Evolutionary conservation across 2,113 vertebrate genomes (phyloP).

Genomic region (Megaceryle maxima): DNA sequence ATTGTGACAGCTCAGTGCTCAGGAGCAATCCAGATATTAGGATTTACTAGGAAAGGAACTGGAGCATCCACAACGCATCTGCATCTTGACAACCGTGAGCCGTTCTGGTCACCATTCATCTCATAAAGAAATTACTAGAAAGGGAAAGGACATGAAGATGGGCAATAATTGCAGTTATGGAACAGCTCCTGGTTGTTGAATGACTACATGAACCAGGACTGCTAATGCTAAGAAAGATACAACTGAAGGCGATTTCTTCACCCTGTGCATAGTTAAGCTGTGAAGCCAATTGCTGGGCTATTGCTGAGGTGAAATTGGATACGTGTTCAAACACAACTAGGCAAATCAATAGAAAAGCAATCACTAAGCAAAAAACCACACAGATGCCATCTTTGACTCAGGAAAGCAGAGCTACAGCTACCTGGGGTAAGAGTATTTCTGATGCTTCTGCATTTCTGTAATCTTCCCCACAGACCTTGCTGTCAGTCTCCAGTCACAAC

Average conservation of each 20-base stretch:
- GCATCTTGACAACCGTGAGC: neutral
- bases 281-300: neutral
- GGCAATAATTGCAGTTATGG: neutral
- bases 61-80: neutral
- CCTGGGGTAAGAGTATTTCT: neutral
- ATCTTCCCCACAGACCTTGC: neutral
- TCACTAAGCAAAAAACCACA: neutral
- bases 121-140: neutral
- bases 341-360: neutral
- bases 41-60: neutral
- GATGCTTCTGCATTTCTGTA: neutral
- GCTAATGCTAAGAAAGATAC: neutral
- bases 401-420: neutral
- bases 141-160: neutral
- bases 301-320: neutral
- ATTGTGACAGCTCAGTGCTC: neutral
- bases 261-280: neutral
- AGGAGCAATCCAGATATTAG: neutral
- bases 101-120: neutral
- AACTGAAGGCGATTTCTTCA: neutral
- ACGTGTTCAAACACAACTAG: neutral
- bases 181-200: neutral
- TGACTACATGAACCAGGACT: neutral
- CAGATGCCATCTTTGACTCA: neutral
- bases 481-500: neutral